Percentiles rank a stretch among this genome's conserved stretches.
Evolutionary conservation across 2,113 vertebrate species (phyloP).

Genomic region (Electrona antarctica): DNA sequence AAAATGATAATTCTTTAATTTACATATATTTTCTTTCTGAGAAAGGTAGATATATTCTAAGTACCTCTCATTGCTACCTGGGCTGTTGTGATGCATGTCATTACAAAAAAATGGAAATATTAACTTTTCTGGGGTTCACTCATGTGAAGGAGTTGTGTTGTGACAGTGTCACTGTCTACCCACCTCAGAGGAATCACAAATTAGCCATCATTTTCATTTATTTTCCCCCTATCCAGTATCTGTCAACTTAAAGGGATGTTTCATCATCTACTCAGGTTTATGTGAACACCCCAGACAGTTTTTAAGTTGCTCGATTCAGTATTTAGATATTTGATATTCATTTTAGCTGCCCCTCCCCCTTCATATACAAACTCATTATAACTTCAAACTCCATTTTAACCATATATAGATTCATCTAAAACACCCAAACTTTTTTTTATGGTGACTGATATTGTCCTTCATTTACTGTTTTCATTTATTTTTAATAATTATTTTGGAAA

Average conservation of each 20-base stretch:
- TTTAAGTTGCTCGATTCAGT: no score
- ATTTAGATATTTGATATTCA: no score
- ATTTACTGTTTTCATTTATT: no score
- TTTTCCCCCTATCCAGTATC: conserved; percentile 41
- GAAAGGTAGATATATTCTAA: conserved; percentile 49
- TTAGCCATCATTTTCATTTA: conserved; percentile 46
- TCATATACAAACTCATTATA: no score
- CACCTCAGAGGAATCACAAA: conserved; percentile 46
- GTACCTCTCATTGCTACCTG: conserved; percentile 22
- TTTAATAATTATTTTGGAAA: no score
- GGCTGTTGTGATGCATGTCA: conserved; percentile 22
- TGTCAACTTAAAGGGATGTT: conserved; percentile 42
- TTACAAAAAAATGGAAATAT: conserved; percentile 32
- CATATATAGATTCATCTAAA: no score
- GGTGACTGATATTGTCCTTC: no score
- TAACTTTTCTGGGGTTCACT: conserved; percentile 42
- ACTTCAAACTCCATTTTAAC: no score
- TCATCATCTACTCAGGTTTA: no score
- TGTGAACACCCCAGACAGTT: no score
- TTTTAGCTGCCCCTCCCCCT: no score
- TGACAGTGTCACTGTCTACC: conserved; percentile 37
- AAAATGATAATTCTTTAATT: conserved; percentile 48
- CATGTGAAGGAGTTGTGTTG: conserved; percentile 35
- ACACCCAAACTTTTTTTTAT: no score
- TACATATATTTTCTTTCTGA: conserved; percentile 52